Percentiles rank a stretch among this genome's conserved stretches.
Evolutionary conservation across 1,140 invertebrate genomes (phyloP).

Genomic region (Bombus waltoni): DNA sequence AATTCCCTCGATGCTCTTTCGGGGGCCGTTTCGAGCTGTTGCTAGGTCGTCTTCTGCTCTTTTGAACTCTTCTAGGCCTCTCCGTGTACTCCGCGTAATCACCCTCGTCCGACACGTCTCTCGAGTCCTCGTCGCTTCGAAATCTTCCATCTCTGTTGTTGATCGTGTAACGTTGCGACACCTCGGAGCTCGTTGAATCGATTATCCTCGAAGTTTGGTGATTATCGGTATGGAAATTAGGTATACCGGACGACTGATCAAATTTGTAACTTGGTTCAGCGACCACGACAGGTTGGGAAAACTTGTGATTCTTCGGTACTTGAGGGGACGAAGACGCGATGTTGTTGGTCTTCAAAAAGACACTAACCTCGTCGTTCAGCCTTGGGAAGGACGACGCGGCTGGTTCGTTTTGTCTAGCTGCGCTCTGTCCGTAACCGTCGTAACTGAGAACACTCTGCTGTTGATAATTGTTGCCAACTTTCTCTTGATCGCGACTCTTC

Average conservation of each 20-base stretch:
- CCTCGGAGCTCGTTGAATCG: conserved; percentile 28
- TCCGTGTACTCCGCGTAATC: conserved; percentile 77
- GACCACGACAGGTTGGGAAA: conserved; percentile 71
- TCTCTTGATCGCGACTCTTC: conserved; percentile 57
- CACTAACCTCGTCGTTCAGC: conserved; percentile 51
- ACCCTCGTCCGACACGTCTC: conserved; percentile 70
- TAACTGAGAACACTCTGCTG: conserved; percentile 57
- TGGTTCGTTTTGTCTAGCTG: conserved; percentile 27
- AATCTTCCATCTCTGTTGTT: conserved; percentile 55
- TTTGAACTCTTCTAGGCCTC: conserved; percentile 70
- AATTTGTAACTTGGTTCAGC: conserved; percentile 67
- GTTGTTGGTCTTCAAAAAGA: conserved; percentile 20
- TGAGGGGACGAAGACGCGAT: background rate
- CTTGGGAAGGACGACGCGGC: conserved; percentile 53
- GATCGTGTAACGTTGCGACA: conserved; percentile 36
- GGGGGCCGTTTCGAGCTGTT: conserved; percentile 68
- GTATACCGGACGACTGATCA: conserved; percentile 3
- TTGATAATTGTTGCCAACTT: conserved; percentile 67
- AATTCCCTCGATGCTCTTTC: conserved; percentile 73
- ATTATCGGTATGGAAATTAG: background rate
- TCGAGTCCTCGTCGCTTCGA: conserved; percentile 71
- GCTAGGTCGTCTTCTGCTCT: conserved; percentile 72
- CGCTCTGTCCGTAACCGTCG: conserved; percentile 53
- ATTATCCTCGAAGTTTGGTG: conserved; percentile 34
- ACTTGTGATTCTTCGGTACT: conserved; percentile 19